These are phyloP conservation scores for Anarsia innoxiella DNA, from an alignment of 2,888 invertebrate genomes.

Conservation along the genomic window DNA sequence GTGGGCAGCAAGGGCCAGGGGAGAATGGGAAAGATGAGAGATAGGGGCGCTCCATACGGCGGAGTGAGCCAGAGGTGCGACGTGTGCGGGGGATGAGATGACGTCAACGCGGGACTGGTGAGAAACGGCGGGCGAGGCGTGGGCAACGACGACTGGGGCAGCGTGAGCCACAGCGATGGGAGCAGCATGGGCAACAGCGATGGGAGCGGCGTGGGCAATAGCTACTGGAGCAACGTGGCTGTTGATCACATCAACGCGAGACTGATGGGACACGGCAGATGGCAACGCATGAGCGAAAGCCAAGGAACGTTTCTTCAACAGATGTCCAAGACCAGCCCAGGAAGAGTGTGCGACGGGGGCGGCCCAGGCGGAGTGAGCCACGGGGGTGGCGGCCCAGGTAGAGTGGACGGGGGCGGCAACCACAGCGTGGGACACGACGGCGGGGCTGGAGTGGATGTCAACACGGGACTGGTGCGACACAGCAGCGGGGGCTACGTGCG, in stretches of 20 bases:
- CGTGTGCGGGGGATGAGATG: constrained; percentile 36
- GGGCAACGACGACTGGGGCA: constrained; percentile 64
- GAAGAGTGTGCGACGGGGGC: constrained; percentile 13
- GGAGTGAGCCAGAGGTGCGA: constrained; percentile 25
- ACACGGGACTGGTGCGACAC: constrained; percentile 71
- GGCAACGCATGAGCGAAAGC: constrained; percentile 39
- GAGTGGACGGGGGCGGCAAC: constrained; percentile 29
- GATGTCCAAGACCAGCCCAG: constrained; percentile 28
- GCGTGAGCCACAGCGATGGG: constrained; percentile 22
- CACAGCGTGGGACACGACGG: constrained; percentile 33
- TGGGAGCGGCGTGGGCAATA: constrained; percentile 32
- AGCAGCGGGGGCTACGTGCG: constrained; percentile 38
- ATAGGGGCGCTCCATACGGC: constrained; percentile 24
- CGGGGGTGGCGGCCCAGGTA: constrained; percentile 28
- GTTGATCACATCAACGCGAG: constrained; percentile 51
- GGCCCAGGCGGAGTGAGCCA: constrained; percentile 34
- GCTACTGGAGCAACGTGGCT: constrained; percentile 26
- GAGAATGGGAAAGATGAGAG: constrained; percentile 30
- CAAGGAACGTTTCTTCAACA: constrained; percentile 40
- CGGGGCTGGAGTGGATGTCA: constrained; percentile 34
- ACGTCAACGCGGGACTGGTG: constrained; percentile 67
- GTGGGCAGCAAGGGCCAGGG: constrained; percentile 28
- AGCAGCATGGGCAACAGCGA: constrained; percentile 38
- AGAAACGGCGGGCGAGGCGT: constrained; percentile 47
- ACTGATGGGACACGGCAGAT: constrained; percentile 64